Evolutionary conservation across 2,888 invertebrate genomes (phyloP).

Genomic region (Unio delphinus): DNA sequence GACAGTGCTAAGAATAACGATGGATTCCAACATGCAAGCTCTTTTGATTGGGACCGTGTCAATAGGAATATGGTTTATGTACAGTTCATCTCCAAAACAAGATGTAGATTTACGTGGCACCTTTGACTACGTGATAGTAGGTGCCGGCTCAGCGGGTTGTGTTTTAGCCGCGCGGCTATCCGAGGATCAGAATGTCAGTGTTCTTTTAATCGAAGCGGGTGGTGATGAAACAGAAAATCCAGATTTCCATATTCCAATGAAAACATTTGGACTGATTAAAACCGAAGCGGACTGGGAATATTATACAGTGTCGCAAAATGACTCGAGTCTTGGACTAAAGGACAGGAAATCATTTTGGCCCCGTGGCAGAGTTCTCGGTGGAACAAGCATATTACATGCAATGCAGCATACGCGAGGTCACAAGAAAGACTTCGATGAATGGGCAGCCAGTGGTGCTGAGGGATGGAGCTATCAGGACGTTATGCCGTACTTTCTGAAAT

Average conservation of each 20-base stretch:
- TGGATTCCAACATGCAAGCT: too few relatives aligned
- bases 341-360: slow-evolving; percentile 15
- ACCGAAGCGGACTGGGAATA: slow-evolving; percentile 28
- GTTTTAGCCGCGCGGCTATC: slow-evolving; percentile 29
- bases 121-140: slow-evolving; percentile 31
- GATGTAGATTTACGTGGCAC: slow-evolving; percentile 4
- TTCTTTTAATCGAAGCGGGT: slow-evolving; percentile 27
- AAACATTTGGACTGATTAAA: slow-evolving; percentile 22
- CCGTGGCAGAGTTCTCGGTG: slow-evolving; percentile 17
- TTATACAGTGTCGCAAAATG: slow-evolving; percentile 28
- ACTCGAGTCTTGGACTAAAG: slow-evolving; percentile 17
- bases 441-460: slow-evolving; percentile 17
- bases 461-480: slow-evolving; percentile 32
- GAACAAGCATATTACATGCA: slow-evolving; percentile 15
- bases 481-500: slow-evolving; percentile 31
- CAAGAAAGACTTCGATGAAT: slow-evolving; percentile 15
- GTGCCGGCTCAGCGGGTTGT: slow-evolving; percentile 1
- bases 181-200: slow-evolving; percentile 18
- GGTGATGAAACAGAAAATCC: slow-evolving; percentile 23
- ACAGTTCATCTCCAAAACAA: too few relatives aligned
- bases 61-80: too few relatives aligned
- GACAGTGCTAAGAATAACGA: too few relatives aligned
- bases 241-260: slow-evolving; percentile 21
- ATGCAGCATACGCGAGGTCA: slow-evolving; percentile 16
- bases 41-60: too few relatives aligned